phyloP scores from a whole-genome alignment of 2,888 invertebrate species.

The Adelognathus sp. region DNA sequence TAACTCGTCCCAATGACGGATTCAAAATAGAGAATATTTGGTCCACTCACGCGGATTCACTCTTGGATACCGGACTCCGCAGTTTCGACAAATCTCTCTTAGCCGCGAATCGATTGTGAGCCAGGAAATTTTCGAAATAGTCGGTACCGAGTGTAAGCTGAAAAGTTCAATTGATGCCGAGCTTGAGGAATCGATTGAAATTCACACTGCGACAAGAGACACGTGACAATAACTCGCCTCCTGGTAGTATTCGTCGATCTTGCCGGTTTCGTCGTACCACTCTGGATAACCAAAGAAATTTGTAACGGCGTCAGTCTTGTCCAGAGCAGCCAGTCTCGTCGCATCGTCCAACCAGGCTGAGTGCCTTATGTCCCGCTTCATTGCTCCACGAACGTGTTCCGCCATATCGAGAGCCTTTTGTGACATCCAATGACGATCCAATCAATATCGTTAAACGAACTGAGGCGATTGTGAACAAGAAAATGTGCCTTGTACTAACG shows the following conservation, averaged over 20 bases:
- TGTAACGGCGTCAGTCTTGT: background rate
- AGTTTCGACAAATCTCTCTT: background rate
- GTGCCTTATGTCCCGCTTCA: background rate
- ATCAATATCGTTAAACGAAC: background rate
- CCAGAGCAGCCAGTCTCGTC: background rate
- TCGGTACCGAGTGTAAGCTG: conserved; percentile 1
- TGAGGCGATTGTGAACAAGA: background rate
- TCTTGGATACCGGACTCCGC: background rate
- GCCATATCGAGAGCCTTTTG: background rate
- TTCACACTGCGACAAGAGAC: no score
- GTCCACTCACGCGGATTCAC: background rate
- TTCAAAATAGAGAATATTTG: background rate
- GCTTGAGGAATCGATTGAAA: no score
- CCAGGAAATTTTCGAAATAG: conserved; percentile 9
- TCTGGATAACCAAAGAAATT: background rate
- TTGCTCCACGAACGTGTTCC: background rate
- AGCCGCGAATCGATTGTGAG: background rate
- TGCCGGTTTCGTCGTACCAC: conserved; percentile 13
- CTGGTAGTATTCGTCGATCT: conserved; percentile 6
- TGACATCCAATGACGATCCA: background rate
- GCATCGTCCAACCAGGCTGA: background rate
- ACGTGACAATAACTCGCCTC: background rate
- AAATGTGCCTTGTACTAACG: background rate
- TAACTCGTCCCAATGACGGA: background rate
- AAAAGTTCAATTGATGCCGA: no score